Evolutionary conservation across 2,888 invertebrate species (phyloP), one percentile per base, ranked within the genome.

Genomic region (Mythimna pallens): DNA sequence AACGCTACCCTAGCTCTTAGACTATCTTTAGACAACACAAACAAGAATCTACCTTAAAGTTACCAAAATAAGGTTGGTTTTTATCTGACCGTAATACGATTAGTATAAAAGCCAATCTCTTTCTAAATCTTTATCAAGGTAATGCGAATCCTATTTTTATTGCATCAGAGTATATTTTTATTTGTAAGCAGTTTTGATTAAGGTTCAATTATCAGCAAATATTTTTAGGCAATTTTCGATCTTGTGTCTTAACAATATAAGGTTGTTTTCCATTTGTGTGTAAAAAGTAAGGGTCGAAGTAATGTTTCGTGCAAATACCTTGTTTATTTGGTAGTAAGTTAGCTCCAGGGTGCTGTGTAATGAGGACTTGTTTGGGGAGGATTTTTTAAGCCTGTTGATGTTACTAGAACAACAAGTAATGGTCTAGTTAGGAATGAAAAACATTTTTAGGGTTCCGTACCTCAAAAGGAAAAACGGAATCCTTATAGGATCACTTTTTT

Each of bases 261-360:
- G 57, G 75, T 75, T 10, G 62, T 3, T 34, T 71, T 69, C 80
- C 0, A 10, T 20, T 10, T 58, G 71, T 17, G 10, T 4, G 54
- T 55, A 6, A 3, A 17, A 0, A 8, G 62, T 58, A 10, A 62
- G 84, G 83, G 81, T 70, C 66, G 75, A 52, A 69, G 83, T 69
- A 70, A 81, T 84, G 84, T 72, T 65, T 64, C 66, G 69, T 71
- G 69, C 81, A 83, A 81, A 80, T 81, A 81, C 61, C 80, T 62
- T 70, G 83, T 83, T 80, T 83, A 78, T 83, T 86, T 74, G 73
- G 69, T 73, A 83, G 80, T 78, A 84, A 76, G 84, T 83, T 73
- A 52, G 50, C 50, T 52, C 83, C 77, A 74, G 84, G 84, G 58
- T 80, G 84, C 71, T 72, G 57, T 64, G 80, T 83, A 84, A 86